Conservation (phyloP, 2,888 invertebrate genomes). For the Ormyrus labotus region DNA sequence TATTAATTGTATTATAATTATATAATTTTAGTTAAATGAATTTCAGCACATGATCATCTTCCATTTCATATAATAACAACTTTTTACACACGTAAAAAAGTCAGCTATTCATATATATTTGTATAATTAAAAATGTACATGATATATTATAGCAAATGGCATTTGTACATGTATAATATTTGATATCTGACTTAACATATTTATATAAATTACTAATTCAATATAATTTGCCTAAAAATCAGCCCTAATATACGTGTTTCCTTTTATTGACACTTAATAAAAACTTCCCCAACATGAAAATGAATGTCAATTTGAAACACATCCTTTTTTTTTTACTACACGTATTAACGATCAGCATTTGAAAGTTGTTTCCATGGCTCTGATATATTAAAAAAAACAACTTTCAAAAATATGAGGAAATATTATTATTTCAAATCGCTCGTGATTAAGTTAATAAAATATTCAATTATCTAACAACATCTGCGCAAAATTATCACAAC, state of each 20-base stretch:
- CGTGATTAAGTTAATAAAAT: conserved; percentile 49
- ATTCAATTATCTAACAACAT: conserved; percentile 57
- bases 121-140: conserved; percentile 51
- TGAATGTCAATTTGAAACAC: conserved; percentile 32
- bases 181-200: conserved; percentile 38
- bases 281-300: conserved; percentile 34
- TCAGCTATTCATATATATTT: conserved; percentile 32
- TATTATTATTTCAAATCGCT: conserved; percentile 31
- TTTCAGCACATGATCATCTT: conserved; percentile 31
- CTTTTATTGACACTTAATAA: conserved; percentile 29
- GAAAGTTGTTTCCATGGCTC: conserved; percentile 12
- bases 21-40: conserved; percentile 44
- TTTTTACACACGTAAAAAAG: conserved; percentile 49
- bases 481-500: conserved; percentile 57
- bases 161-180: conserved; percentile 51
- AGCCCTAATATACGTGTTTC: conserved; percentile 35
- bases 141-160: conserved; percentile 36
- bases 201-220: conserved; percentile 51
- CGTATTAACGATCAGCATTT: conserved; percentile 12
- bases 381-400: conserved; percentile 21
- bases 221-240: conserved; percentile 49
- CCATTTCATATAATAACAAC: conserved; percentile 30
- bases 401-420: conserved; percentile 10
- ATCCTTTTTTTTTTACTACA: conserved; percentile 23
- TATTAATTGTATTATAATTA: conserved; percentile 37